These are phyloP conservation scores for Melanotaenia parkinsoni DNA, from an alignment of 2,797 vertebrate species.

Conservation along the genomic window DNA sequence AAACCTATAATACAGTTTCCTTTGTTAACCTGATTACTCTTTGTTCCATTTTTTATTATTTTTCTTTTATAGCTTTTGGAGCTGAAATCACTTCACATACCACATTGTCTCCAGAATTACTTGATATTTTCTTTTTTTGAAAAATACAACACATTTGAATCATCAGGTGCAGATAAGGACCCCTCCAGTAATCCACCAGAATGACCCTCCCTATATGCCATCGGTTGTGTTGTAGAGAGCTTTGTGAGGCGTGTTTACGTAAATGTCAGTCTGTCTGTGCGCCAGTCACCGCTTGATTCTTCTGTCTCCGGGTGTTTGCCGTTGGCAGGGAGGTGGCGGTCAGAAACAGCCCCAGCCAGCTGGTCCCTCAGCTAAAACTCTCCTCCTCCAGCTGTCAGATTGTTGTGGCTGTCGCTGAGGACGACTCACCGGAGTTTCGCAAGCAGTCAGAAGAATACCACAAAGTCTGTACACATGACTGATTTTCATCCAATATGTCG, in stretches of 20 bases:
- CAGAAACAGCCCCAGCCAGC: conserved; percentile 88
- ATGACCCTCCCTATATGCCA: not conserved
- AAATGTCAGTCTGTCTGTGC: not conserved
- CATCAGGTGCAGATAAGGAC: not conserved
- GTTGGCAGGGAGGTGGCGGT: conserved; percentile 86
- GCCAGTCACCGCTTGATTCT: conserved; percentile 47
- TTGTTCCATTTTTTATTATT: too few relatives aligned
- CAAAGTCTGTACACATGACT: conserved; percentile 79
- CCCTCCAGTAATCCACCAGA: not conserved
- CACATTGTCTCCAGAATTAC: too few relatives aligned
- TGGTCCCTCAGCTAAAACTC: conserved; percentile 62
- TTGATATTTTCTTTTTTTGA: too few relatives aligned
- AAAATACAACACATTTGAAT: too few relatives aligned
- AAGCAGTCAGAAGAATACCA: conserved; percentile 87
- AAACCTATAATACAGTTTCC: conserved; percentile 5
- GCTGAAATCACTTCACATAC: not conserved
- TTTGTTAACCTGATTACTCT: conserved; percentile 1
- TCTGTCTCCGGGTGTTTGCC: conserved; percentile 30
- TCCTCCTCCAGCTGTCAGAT: conserved; percentile 76
- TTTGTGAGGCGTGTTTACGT: not conserved
- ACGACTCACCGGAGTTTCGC: conserved; percentile 91
- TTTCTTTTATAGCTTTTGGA: not conserved
- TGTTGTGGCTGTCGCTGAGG: conserved; percentile 85
- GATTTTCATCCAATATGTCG: too few relatives aligned
- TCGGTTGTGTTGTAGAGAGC: not conserved